Conservation (phyloP, 2,797 vertebrate genomes). For the Mus minutoides region DNA sequence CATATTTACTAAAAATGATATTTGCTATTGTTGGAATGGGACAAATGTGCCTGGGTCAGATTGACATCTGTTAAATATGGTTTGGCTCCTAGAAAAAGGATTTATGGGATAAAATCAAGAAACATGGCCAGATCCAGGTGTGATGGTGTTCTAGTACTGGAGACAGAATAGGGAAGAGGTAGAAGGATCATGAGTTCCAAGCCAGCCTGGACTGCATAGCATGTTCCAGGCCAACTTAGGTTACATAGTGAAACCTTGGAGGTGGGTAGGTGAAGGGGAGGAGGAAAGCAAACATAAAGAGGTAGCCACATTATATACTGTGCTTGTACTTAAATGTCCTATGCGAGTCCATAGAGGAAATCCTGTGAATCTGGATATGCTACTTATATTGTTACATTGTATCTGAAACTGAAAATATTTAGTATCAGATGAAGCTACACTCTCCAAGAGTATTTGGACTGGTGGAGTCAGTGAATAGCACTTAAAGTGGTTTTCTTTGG, state of each 20-base stretch:
- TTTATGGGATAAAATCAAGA: slow-evolving; percentile 20
- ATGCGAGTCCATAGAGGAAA: neutral
- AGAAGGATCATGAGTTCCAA: neutral
- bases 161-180: neutral
- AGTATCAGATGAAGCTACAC: slow-evolving; percentile 1
- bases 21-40: neutral
- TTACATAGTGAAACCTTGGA: neutral
- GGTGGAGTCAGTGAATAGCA: neutral
- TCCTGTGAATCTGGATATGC: neutral
- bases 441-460: slow-evolving; percentile 13
- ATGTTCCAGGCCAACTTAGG: neutral
- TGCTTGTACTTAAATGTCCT: neutral
- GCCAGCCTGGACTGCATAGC: neutral
- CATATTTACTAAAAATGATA: neutral
- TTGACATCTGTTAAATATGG: slow-evolving; percentile 8
- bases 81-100: slow-evolving; percentile 9
- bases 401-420: slow-evolving; percentile 8
- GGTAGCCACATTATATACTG: neutral
- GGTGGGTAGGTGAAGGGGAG: neutral
- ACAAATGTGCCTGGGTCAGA: neutral
- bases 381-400: slow-evolving; percentile 33
- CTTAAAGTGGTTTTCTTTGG: neutral
- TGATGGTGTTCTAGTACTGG: neutral
- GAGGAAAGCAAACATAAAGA: neutral
- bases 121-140: neutral